These are phyloP conservation scores for Melangyna quadrimaculata DNA, from an alignment of 2,888 invertebrate genomes.

Conservation along the genomic window DNA sequence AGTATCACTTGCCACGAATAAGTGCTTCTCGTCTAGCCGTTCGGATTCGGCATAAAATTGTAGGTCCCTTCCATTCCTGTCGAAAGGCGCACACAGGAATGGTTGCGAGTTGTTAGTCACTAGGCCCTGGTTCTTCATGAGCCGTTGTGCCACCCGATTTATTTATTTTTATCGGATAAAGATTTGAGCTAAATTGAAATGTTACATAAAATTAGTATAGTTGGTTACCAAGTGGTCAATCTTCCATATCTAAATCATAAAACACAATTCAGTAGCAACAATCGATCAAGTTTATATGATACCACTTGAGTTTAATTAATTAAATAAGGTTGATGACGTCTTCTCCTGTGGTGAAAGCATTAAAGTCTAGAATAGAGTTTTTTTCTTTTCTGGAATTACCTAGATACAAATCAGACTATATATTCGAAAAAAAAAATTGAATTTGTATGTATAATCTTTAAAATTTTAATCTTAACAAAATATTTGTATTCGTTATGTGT, in stretches of 20 bases:
- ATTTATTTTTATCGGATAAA: background rate
- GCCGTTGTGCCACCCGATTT: too few species aligned
- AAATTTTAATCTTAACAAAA: too few species aligned
- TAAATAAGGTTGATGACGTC: background rate
- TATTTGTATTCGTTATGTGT: too few species aligned
- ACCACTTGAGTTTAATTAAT: background rate
- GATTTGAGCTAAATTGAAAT: background rate
- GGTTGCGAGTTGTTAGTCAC: too few species aligned
- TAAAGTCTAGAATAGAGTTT: background rate
- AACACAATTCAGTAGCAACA: background rate
- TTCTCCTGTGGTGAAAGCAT: background rate
- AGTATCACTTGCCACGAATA: too few species aligned
- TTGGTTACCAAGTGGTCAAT: background rate
- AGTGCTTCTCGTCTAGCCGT: too few species aligned
- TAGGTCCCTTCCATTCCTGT: too few species aligned
- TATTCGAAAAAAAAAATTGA: background rate
- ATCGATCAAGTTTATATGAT: background rate
- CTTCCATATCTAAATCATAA: slow-evolving; percentile 4
- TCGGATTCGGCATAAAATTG: too few species aligned
- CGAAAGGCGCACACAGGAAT: too few species aligned
- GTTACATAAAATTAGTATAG: background rate
- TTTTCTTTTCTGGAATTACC: background rate
- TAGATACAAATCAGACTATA: background rate
- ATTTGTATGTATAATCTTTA: too few species aligned
- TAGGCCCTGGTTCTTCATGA: too few species aligned